Evolutionary conservation across 2,113 vertebrate species (phyloP), one percentile per base, ranked within the genome.

Genomic region (Bubo scandiacus): DNA sequence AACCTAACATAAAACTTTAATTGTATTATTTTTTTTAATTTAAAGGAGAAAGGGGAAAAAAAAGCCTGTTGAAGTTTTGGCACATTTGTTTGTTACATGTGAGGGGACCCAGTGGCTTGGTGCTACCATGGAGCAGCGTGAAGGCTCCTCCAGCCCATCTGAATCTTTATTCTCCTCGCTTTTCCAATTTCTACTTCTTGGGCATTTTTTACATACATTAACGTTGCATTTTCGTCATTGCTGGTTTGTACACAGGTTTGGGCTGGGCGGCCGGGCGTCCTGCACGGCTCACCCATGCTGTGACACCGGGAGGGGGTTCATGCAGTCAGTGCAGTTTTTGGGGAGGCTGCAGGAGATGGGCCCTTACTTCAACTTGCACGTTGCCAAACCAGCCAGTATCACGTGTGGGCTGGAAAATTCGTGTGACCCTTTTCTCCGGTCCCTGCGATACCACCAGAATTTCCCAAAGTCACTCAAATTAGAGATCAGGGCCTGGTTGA

Each of bases 191-290:
- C 62, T 43, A 2, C 36, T 75, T 26, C 30, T 11, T 12, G 11
- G 30, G 19, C 8, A 14, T 11, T 55, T 78, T 70, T 72, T 43
- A 38, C 1, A 0, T 59, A 30, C 7, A 4, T 49, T 63, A 9
- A 5, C n/a, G 20, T 32, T 7, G 4, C 5, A 3, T 67, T 85
- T 57, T 52, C 2, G 4, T 26, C 0, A 0, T 5, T 21, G 25
- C 15, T 57, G 30, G 9, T 68, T 47, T 55, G 30, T 11, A 29
- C 38, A 19, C 15, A 36, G 52, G 12, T 51, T 25, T 51, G 74
- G 85, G 19, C n/a, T 9, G 18, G 42, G 8, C 45, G 58, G 17
- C 15, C 13, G 12, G 20, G 42, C 23, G 29, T 42, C n/a, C 52
- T 15, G 2, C 30, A 3, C 22, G 57, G 52, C 52, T 63, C 54